A percentile compares a stretch with the other conserved stretches of the same genome.
Evolutionary conservation across 1,140 invertebrate genomes (phyloP).

Genomic region (Andrena cerasifolii): DNA sequence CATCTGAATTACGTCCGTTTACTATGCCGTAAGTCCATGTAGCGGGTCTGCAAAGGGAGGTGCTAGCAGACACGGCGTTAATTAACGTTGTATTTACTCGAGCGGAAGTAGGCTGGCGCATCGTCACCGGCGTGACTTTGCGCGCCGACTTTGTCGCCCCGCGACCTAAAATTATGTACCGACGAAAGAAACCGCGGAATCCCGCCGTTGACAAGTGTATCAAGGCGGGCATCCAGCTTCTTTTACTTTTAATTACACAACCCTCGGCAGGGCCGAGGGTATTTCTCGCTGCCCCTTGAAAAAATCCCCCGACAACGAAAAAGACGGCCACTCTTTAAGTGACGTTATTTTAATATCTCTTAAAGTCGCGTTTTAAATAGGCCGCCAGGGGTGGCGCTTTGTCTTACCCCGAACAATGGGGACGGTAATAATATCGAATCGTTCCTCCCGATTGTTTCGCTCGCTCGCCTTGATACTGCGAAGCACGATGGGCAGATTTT

Average conservation of each 20-base stretch:
- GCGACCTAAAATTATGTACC: conserved; percentile 52
- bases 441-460: not conserved
- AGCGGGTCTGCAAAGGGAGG: conserved; percentile 51
- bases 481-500: conserved; percentile 14
- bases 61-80: conserved; percentile 70
- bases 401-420: not conserved
- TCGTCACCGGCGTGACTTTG: conserved; percentile 36
- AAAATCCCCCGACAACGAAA: not conserved
- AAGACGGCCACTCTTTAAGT: not conserved
- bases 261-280: not conserved
- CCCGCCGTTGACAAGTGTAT: not conserved
- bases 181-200: conserved; percentile 49
- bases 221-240: not conserved
- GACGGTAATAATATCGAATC: not conserved
- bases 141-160: conserved; percentile 35
- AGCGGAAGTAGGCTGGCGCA: conserved; percentile 67
- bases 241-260: conserved; percentile 20
- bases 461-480: not conserved
- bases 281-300: not conserved
- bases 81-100: conserved; percentile 75
- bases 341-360: not conserved
- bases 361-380: not conserved
- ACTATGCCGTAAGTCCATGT: conserved; percentile 68
- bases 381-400: not conserved
- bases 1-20: conserved; percentile 68